phyloP scores from a whole-genome alignment of 2,888 invertebrate species.

The Drosophila testacea region DNA sequence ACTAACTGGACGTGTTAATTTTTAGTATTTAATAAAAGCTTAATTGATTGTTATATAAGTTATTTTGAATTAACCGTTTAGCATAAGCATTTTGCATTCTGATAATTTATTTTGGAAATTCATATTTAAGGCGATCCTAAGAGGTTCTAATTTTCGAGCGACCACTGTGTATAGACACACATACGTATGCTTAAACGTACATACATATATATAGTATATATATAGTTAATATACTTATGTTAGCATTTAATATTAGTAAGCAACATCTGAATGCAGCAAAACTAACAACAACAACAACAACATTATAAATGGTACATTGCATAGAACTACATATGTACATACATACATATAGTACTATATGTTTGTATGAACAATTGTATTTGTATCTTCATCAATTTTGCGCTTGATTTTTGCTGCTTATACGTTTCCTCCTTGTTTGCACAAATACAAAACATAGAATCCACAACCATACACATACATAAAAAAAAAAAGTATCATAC shows the following conservation, averaged over 20 bases:
- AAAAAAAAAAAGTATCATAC: background rate
- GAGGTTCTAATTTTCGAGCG: background rate
- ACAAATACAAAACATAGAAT: slow-evolving; percentile 14
- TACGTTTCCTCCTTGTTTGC: slow-evolving; percentile 38
- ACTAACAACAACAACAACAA: slow-evolving; percentile 25
- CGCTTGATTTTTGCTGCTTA: slow-evolving; percentile 50
- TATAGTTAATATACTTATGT: slow-evolving; percentile 43
- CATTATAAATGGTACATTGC: slow-evolving; percentile 18
- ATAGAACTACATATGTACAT: slow-evolving; percentile 9
- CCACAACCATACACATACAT: slow-evolving; percentile 6
- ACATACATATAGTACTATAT: background rate
- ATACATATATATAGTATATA: background rate
- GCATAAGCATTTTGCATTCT: background rate
- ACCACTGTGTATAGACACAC: slow-evolving; percentile 16
- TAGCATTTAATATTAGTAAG: slow-evolving; percentile 47
- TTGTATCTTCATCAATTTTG: slow-evolving; percentile 10
- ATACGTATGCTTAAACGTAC: slow-evolving; percentile 10
- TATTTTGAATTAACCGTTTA: background rate
- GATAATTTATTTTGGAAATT: background rate
- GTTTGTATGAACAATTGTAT: slow-evolving; percentile 3
- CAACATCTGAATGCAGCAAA: slow-evolving; percentile 34
- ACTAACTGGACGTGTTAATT: background rate
- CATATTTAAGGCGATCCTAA: background rate
- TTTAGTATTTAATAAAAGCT: background rate
- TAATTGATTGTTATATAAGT: slow-evolving; percentile 1